Evolutionary conservation across 92 coral and sea anemone species (phyloP), one percentile per base, ranked within the genome.

Genomic region (Palythoa grandiflora): DNA sequence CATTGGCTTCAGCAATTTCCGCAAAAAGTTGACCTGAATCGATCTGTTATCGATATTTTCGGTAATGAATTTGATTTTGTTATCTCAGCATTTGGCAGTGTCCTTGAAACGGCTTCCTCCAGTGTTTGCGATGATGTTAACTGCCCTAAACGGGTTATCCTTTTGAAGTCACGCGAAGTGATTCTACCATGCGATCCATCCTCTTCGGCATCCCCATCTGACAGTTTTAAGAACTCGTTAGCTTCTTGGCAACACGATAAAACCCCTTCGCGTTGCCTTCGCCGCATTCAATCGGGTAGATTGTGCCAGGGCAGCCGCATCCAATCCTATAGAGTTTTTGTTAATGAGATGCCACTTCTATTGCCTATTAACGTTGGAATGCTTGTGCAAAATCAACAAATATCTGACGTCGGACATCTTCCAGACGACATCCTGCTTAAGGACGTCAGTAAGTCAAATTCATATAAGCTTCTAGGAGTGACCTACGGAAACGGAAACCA

Each of bases 401-500:
- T 89, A 36, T 74, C 88, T 35, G 73, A 89, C 57, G 86, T 14
- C 72, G 37, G 87, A 48, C 80, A 88, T 2, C 87, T 88, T 59
- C 87, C 87, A 66, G 87, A 80, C 65, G 85, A 83, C 70, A 61
- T 84, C 77, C 65, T 13, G n/a, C 65, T 57, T 12, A 57, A 57
- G 65, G 65, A 57, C 65, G 65, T 57, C 14, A 55, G 17, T 55
- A 15, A 11, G 14, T 11, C 52, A 19, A 51, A 28, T 89, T 5
- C 78, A n/a, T 89, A 83, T 36, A 63, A 83, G 88, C 52, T 84
- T 12, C 73, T 75, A 38, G 89, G 89, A 57, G 79, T 83, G 39
- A 89, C 92, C 52, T 89, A 83, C 60, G 89, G 89, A 28, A 84
- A 84, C 75, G 89, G 85, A 15, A 84, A 52, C 38, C 83, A 84